Conservation (phyloP, 2,113 vertebrate species). For the Mesocricetus auratus region DNA sequence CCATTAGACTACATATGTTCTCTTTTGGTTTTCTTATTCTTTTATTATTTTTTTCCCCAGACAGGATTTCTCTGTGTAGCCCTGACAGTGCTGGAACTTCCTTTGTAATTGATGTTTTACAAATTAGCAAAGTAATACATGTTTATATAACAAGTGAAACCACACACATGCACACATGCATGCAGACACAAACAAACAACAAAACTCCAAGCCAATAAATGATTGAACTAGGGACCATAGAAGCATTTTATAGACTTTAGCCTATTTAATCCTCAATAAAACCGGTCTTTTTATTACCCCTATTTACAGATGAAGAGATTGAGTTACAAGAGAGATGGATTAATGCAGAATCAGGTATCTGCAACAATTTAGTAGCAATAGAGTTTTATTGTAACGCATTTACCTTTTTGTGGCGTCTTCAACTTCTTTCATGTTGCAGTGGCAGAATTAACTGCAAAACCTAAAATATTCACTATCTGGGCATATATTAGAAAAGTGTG, state of each 20-base stretch:
- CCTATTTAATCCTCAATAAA: not conserved
- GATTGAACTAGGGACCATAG: not conserved
- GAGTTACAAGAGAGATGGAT: not conserved
- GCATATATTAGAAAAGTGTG: not conserved
- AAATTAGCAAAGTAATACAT: not conserved
- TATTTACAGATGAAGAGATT: not conserved
- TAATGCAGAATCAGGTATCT: not conserved
- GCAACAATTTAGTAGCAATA: not conserved
- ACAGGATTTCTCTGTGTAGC: not conserved
- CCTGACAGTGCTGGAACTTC: not conserved
- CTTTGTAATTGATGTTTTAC: constrained; percentile 22
- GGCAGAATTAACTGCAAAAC: not conserved
- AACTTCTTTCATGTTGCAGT: not conserved
- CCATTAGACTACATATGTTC: not conserved
- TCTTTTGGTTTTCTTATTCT: not conserved
- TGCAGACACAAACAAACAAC: not conserved
- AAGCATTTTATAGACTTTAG: not conserved
- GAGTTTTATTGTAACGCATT: not conserved
- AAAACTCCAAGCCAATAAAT: not conserved
- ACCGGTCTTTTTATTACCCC: not conserved
- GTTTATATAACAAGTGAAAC: not conserved
- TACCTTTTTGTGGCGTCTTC: not conserved
- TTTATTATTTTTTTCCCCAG: not conserved
- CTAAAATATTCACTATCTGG: not conserved
- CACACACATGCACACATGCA: not conserved